Base-by-base conservation (phyloP, 2,113 vertebrate genomes). In the Scophthalmus maximus region DNA sequence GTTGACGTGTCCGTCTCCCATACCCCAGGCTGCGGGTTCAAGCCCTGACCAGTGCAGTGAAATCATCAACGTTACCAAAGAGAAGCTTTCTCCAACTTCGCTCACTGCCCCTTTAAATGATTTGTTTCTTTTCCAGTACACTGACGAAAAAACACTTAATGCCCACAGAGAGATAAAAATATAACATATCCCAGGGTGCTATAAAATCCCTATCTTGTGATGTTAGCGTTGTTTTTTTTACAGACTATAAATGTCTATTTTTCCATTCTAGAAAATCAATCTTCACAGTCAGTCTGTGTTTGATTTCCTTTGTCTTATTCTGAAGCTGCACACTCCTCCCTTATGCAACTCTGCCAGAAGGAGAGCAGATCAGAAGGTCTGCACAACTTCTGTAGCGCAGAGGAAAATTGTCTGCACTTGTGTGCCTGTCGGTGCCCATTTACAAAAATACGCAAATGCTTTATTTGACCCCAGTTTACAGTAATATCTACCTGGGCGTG, bases 131-230 rank as follows among this genome's bases (percentile, higher is more conserved):
- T 78, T 76, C 38, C 71, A 42, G 78, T 69, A 15, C 71, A 49
- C 50, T 62, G 75, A 87, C 65, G 72, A 67, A 85, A 83, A 55
- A 55, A 55, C 78, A 70, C 72, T 82, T 78, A 79, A 79, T 83
- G 70, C 83, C 83, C 87, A 85, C 89, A 70, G 80, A 66, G 63
- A 49, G 32, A 71, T 85, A 84, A 82, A 89, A 87, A 87, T 91
- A 89, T 60, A 68, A 40, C 68, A 46, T 64, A 78, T 78, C 73
- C 70, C 72, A 40, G 50, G 80, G 62, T 60, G 80, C 62, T 75
- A 55, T 75, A 74, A 79, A 84, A 84, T 85, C 81, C 76, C 79
- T 67, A 76, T 78, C 66, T 69, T 77, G 70, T 82, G 78, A 84
- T 84, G 78, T 68, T 11, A 12, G 40, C 40, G 74, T 77, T 73